These are phyloP conservation scores for Pheosia tremula DNA, from an alignment of 2,888 invertebrate species.

Conservation along the genomic window DNA sequence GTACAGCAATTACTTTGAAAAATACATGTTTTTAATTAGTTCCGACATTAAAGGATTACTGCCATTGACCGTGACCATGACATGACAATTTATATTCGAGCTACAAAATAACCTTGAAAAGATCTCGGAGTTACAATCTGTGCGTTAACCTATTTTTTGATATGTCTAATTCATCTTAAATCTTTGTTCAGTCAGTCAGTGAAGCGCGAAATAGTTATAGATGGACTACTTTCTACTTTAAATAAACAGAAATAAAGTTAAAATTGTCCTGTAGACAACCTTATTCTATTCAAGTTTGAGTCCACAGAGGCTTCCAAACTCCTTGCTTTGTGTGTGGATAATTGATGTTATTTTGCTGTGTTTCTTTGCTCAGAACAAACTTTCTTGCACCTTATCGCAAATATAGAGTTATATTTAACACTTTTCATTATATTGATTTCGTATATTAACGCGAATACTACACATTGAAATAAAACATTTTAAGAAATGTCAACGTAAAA, in stretches of 20 bases:
- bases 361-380: neutral
- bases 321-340: conserved; percentile 2
- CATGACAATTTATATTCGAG: too few relatives aligned
- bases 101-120: neutral
- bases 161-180: neutral
- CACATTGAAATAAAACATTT: too few relatives aligned
- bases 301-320: neutral
- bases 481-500: too few relatives aligned
- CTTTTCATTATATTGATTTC: too few relatives aligned
- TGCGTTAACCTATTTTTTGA: neutral
- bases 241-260: neutral
- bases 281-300: neutral
- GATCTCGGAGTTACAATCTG: neutral
- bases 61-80: too few relatives aligned
- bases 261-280: neutral
- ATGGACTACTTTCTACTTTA: neutral
- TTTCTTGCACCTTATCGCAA: neutral
- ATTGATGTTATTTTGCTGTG: conserved; percentile 1
- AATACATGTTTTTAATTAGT: too few relatives aligned
- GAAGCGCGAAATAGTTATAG: neutral
- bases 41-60: too few relatives aligned
- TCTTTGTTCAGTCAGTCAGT: neutral
- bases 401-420: neutral
- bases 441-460: too few relatives aligned
- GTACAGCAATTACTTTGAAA: too few relatives aligned